Base-by-base conservation (phyloP, 2,113 vertebrate species). In the Myotis brandtii region DNA sequence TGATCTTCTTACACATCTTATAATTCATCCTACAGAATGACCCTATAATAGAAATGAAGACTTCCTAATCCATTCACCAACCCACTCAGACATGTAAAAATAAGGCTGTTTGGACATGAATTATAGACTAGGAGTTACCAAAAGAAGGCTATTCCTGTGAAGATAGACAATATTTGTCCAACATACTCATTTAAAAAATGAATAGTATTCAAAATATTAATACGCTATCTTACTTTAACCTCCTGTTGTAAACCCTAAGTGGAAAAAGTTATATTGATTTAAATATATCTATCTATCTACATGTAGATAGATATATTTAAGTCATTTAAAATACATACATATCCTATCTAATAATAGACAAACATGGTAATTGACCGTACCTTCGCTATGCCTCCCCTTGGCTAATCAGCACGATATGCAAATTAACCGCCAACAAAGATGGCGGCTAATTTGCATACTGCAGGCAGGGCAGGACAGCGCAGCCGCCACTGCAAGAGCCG, bases 201-300 rank as follows among this genome's bases (percentile, higher is more conserved):
- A 30, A n/a, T 67, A 32, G 64, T n/a, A 76, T 10, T 16, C 16
- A 7, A 20, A 70, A 30, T 93, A 80, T 48, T 70, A 87, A 56
- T 89, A 50, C 16, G 5, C 46, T 86, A 16, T 82, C 13, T 64
- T 86, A 79, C 20, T 95, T 96, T 84, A 54, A 2, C 3, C 7
- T 40, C 20, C 1, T 56, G 2, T 64, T 20, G 10, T 69, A 73
- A 69, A 43, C 16, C 4, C 1, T 54, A 72, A 32, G 8, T 67
- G 17, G 25, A 83, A 69, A 85, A 43, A 40, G 25, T 67, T 84
- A 50, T 25, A 66, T 48, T 43, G 37, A 77, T 37, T 84, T 91
- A 91, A 73, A 13, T 17, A 30, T 25, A 50, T 75, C 4, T 73
- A 73, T 46, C 25, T 54, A 9, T 75, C 48, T 37, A 16, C 70